Conservation (phyloP, 2,888 invertebrate species). For the Stratiomys singularior region DNA sequence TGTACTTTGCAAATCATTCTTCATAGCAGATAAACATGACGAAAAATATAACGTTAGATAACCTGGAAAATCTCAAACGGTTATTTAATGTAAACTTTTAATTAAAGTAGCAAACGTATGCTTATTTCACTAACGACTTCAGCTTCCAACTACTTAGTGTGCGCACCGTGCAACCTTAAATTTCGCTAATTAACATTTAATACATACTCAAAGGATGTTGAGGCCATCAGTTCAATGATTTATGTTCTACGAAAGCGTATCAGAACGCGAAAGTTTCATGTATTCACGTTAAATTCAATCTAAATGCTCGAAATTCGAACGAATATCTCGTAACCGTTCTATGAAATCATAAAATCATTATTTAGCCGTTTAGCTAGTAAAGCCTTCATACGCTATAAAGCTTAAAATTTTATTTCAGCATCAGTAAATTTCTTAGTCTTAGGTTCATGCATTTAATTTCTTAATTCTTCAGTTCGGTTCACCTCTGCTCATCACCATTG, state of each 20-base stretch:
- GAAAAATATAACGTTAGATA: no score
- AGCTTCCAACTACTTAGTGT: not conserved
- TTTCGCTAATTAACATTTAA: not conserved
- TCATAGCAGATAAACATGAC: no score
- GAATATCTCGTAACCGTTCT: not conserved
- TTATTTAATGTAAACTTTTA: not conserved
- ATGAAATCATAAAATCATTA: conserved; percentile 7
- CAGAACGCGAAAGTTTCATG: conserved; percentile 1
- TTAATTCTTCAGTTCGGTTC: no score
- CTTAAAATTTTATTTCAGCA: no score
- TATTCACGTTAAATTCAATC: not conserved
- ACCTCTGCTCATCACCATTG: no score
- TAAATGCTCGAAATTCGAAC: no score
- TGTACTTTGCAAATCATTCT: no score
- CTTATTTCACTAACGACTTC: not conserved
- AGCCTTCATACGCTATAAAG: not conserved
- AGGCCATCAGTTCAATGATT: conserved; percentile 3
- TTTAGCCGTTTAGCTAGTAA: not conserved
- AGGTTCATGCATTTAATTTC: no score
- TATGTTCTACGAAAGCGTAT: not conserved
- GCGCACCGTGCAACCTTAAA: not conserved
- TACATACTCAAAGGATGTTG: no score
- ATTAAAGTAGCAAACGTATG: not conserved
- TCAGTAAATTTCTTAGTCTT: no score
- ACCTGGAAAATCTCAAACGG: not conserved